Conservation (phyloP, 2,113 vertebrate genomes). For the rat (Rattus norvegicus) region GRCr8 NC_086020.1:151518501-151519000, state of each 20-base stretch:
- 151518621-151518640: background rate
- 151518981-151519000: background rate
- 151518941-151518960: background rate
- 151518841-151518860: background rate
- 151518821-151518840: background rate
- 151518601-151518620: background rate
- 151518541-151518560: background rate
- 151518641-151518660: background rate
- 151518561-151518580: background rate
- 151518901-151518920: background rate
- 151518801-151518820: background rate
- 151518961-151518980: background rate
- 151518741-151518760: background rate
- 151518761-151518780: background rate
- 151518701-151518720: background rate
- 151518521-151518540: background rate
- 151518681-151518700: background rate
- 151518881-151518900: background rate
- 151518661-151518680: background rate
- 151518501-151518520: background rate
- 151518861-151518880: background rate
- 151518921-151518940: background rate
- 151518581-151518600: background rate
- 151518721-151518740: background rate
- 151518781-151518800: background rate